Base-by-base conservation (phyloP, 2,113 vertebrate species). In the Charadrius vociferus region DNA sequence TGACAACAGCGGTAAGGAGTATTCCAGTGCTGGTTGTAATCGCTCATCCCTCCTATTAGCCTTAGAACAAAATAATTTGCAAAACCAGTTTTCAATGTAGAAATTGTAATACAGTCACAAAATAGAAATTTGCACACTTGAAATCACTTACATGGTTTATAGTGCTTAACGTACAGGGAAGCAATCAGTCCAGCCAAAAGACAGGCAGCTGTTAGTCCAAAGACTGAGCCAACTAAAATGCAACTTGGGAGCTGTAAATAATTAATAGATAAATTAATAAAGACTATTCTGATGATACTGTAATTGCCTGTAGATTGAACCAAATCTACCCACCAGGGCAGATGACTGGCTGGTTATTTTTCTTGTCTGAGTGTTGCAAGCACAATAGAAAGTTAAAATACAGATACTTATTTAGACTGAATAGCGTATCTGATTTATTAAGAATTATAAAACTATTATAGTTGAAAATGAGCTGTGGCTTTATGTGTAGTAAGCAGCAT, bases 171-270 rank as follows among this genome's bases (percentile, higher is more conserved):
- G 52, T 66, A 29, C 63, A 72, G 43, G 36, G 90, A 66, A 71
- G 79, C n/a, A 67, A 43, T 77, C 24, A 61, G 53, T 24, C 63
- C 65, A 67, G 16, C 14, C 10, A n/a, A 17, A 52, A 68, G 24
- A 67, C 56, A 56, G 61, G 45, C 23, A 67, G 75, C n/a, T 86
- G 62, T 36, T 91, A 67, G 78, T 74, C 15, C 45, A 74, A 72
- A 30, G 45, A 62, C 52, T n/a, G 10, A 63, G 45, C 15, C 74
- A 88, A 41, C 26, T 71, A 65, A 68, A 89, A 45, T 32, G 53
- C 56, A 81, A 19, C 56, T 39, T 74, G 47, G 58, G 89, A 55
- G 6, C 89, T 78, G 55, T 96, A 85, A 96, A 91, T 94, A 79
- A 75, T 82, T 86, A 56, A 90, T 63, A 49, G 45, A 21, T 59